Evolutionary conservation across 2,113 vertebrate species (phyloP).

Genomic region (Lepidiolamprologus cunningtoni): DNA sequence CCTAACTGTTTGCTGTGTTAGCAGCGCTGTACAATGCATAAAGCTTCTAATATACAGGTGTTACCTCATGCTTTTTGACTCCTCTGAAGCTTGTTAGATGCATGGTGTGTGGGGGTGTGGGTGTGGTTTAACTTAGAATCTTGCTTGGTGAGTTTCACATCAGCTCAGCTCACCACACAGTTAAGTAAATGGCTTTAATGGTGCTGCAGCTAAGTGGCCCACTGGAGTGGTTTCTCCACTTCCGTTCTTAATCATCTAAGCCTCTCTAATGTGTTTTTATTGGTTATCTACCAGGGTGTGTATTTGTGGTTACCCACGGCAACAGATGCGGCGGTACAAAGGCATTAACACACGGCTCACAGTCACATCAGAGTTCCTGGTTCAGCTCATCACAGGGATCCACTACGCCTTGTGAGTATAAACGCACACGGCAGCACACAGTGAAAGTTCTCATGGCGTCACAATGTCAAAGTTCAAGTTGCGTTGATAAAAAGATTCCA

Average conservation of each 20-base stretch:
- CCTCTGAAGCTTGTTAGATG: background rate
- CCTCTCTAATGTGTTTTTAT: background rate
- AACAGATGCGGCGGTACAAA: conserved; percentile 88
- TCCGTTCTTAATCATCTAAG: background rate
- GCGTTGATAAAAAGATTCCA: background rate
- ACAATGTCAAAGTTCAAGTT: background rate
- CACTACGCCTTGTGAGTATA: conserved; percentile 93
- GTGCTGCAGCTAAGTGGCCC: background rate
- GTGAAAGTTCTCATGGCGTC: background rate
- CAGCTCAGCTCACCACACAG: background rate
- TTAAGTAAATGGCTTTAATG: background rate
- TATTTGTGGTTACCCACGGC: conserved; percentile 93
- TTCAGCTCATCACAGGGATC: conserved; percentile 94
- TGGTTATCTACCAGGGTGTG: conserved; percentile 78
- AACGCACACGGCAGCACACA: background rate
- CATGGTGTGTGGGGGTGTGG: background rate
- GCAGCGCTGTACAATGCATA: background rate
- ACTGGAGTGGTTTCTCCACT: background rate
- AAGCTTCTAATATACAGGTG: background rate
- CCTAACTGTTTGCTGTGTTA: background rate
- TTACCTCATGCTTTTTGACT: background rate
- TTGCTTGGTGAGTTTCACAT: background rate
- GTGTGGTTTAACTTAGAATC: background rate
- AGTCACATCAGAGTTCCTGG: conserved; percentile 93
- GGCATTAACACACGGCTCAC: conserved; percentile 84